A percentile compares a stretch with the other conserved stretches of the same genome.
These are phyloP conservation scores for Pampus argenteus DNA, from an alignment of 2,797 vertebrate genomes.

Conservation along the genomic window DNA sequence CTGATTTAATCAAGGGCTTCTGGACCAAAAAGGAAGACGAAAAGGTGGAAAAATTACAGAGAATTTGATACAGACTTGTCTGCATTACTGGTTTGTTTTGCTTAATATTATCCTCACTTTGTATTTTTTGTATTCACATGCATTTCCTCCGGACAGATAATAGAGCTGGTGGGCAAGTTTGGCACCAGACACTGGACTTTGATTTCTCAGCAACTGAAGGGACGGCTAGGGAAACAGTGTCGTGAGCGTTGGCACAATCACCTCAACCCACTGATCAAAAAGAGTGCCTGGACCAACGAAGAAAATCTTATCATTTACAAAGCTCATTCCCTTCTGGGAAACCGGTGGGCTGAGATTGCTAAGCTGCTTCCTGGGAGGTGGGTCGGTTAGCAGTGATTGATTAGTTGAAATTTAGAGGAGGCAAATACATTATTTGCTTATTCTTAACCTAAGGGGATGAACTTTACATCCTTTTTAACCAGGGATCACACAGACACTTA, in stretches of 20 bases:
- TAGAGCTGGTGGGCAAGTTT: slow-evolving; percentile 89
- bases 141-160: slow-evolving; percentile 82
- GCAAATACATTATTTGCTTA: not conserved
- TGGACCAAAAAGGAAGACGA: slow-evolving; percentile 96
- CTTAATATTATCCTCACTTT: not conserved
- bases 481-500: not conserved
- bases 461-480: not conserved
- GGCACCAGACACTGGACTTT: slow-evolving; percentile 91
- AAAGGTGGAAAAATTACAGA: slow-evolving; percentile 81
- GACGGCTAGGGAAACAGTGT: slow-evolving; percentile 93
- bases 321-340: slow-evolving; percentile 91
- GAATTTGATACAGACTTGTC: not conserved
- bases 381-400: not conserved
- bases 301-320: slow-evolving; percentile 94
- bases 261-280: slow-evolving; percentile 92
- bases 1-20: slow-evolving; percentile 88
- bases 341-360: slow-evolving; percentile 95
- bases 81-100: not conserved
- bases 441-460: not conserved
- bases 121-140: not conserved
- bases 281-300: slow-evolving; percentile 91
- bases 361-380: slow-evolving; percentile 95
- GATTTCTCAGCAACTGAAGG: slow-evolving; percentile 90
- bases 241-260: slow-evolving; percentile 95
- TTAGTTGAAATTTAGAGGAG: not conserved